Conservation (phyloP, 2,888 invertebrate species). For the Stenotaenia linearis region DNA sequence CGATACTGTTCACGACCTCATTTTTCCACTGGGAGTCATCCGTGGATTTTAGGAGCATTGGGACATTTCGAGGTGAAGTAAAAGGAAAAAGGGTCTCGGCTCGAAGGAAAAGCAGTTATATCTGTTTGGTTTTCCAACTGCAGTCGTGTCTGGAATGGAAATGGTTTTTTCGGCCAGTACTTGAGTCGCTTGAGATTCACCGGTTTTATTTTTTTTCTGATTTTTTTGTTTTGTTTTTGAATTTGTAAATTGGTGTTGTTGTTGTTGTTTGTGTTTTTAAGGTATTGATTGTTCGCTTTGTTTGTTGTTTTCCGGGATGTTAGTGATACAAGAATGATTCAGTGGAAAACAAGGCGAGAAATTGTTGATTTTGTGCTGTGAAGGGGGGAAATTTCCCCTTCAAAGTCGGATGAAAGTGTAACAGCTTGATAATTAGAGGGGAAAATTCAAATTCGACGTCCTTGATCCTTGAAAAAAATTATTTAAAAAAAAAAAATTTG, state of each 20-base stretch:
- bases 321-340: neutral
- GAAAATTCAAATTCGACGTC: neutral
- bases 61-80: constrained; percentile 3
- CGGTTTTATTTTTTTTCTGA: neutral
- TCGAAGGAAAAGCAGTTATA: neutral
- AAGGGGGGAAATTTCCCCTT: neutral
- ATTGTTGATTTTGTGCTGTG: neutral
- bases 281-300: neutral
- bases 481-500: too few species aligned
- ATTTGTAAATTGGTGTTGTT: neutral
- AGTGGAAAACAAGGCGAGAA: neutral
- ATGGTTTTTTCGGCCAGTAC: neutral
- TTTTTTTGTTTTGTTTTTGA: neutral
- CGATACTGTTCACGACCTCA: constrained; percentile 12
- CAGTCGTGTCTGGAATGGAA: neutral
- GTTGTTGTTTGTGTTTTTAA: neutral
- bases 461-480: too few species aligned
- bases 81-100: neutral
- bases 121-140: constrained; percentile 19
- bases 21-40: constrained; percentile 15
- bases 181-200: neutral
- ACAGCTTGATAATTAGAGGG: neutral
- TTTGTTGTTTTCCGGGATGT: neutral
- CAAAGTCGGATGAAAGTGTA: neutral
- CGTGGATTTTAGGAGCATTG: constrained; percentile 15